Evolutionary conservation across 2,888 invertebrate genomes (phyloP), one percentile per base, ranked within the genome.

Genomic region (Gerris lacustris): DNA sequence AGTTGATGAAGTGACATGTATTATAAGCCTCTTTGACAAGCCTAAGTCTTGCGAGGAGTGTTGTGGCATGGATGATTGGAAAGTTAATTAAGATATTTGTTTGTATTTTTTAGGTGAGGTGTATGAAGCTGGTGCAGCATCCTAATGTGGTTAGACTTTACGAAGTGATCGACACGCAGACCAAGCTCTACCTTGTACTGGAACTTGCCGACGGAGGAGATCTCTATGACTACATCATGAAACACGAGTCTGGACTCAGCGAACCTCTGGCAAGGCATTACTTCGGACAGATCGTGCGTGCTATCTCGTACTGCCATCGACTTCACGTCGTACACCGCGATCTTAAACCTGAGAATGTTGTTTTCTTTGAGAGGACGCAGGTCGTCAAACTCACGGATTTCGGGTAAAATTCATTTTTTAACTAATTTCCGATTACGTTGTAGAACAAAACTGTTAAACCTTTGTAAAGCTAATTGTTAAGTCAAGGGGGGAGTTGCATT

Each of bases 91-190:
- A 31, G 31, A 31, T 31, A 31, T 31, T 31, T 31, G 31, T 31
- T 31, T 31, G 31, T 31, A n/a, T 72, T 74, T 79, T 82, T 71
- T 79, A 90, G 92, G 89, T 94, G 74, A 87, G 96, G 75, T 98
- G 97, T 81, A 98, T 98, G 97, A 98, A 98, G 83, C 83, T 99
- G 77, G 98, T 99, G 67, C 98, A 99, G 81, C 99, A 99, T 83
- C 97, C 98, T 47, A 96, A 99, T 83, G 97, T 99, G 63, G 98
- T 99, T 67, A 86, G 97, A 71, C 84, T 99, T 68, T 99, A 99
- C 83, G 97, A 99, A 85, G 98, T 99, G 74, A 99, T 99, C 80
- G 99, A 99, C 83, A 99, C 99, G 62, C 94, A 96, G 81, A 96
- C 96, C 74, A 98, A 99, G 83, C 85, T 97, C 78, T 95, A 95